These are phyloP conservation scores for Quadroppia sp. DNA, from an alignment of 2,888 invertebrate species.

Conservation along the genomic window DNA sequence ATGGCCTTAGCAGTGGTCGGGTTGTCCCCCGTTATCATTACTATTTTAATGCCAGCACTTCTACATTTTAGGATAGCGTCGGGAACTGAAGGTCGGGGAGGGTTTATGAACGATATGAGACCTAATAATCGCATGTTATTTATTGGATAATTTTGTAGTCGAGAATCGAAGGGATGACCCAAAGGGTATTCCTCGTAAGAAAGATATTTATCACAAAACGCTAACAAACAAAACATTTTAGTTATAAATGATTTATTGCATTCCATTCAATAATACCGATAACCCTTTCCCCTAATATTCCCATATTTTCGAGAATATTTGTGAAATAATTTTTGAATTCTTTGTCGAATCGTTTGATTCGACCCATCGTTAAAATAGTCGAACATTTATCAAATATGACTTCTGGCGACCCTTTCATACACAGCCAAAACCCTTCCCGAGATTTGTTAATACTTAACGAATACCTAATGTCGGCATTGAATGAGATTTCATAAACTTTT, in stretches of 20 bases:
- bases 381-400: slow-evolving; percentile 56
- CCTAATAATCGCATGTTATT: slow-evolving; percentile 51
- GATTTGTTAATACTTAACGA: slow-evolving; percentile 47
- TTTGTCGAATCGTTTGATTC: slow-evolving; percentile 55
- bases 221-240: background rate
- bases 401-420: slow-evolving; percentile 58
- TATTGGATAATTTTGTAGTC: slow-evolving; percentile 51
- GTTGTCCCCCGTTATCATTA: slow-evolving; percentile 54
- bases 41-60: slow-evolving; percentile 53
- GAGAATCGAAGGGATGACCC: slow-evolving; percentile 46
- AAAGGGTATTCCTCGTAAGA: slow-evolving; percentile 41
- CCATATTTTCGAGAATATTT: slow-evolving; percentile 68
- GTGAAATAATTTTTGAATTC: slow-evolving; percentile 59
- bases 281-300: slow-evolving; percentile 78
- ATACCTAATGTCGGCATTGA: slow-evolving; percentile 55
- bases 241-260: background rate
- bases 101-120: slow-evolving; percentile 53
- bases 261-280: slow-evolving; percentile 42
- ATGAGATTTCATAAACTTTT: slow-evolving; percentile 54
- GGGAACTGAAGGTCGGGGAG: slow-evolving; percentile 52
- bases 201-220: slow-evolving; percentile 43
- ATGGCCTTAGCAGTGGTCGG: slow-evolving; percentile 50
- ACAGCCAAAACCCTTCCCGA: slow-evolving; percentile 27
- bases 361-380: slow-evolving; percentile 59
- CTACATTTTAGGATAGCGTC: slow-evolving; percentile 52